Evolutionary conservation across 2,888 invertebrate genomes (phyloP).

Genomic region (Prosopocoilus inquinatus): DNA sequence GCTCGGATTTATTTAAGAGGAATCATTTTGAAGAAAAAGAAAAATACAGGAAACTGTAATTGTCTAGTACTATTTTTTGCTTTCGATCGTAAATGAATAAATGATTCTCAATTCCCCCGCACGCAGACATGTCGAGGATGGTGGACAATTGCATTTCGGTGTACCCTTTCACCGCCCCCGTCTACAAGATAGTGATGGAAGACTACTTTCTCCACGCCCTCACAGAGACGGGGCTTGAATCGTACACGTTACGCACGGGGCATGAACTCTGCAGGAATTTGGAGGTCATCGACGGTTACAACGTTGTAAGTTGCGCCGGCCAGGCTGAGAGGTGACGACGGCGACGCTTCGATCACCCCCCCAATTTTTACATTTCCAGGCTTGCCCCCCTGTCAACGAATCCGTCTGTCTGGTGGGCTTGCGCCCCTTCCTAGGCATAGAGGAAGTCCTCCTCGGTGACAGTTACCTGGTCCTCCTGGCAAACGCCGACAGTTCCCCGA

Average conservation of each 20-base stretch:
- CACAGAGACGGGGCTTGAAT: slow-evolving; percentile 73
- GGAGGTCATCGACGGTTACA: slow-evolving; percentile 50
- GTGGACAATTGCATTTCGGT: slow-evolving; percentile 58
- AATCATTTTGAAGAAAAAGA: too few relatives aligned
- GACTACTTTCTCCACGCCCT: slow-evolving; percentile 70
- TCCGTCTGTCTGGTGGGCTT: slow-evolving; percentile 67
- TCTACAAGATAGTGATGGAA: slow-evolving; percentile 65
- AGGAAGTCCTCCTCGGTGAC: slow-evolving; percentile 53
- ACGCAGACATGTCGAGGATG: slow-evolving; percentile 34
- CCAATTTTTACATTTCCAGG: slow-evolving; percentile 39
- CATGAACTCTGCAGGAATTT: slow-evolving; percentile 58
- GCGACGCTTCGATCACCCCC: background rate
- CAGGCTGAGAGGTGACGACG: background rate
- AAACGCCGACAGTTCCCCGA: slow-evolving; percentile 58
- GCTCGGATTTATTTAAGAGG: too few relatives aligned
- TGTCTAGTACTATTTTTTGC: too few relatives aligned
- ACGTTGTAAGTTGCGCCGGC: slow-evolving; percentile 40
- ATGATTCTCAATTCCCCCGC: slow-evolving; percentile 5
- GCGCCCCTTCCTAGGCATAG: slow-evolving; percentile 65
- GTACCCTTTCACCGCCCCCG: slow-evolving; percentile 72
- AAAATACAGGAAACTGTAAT: too few relatives aligned
- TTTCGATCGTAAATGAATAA: too few relatives aligned
- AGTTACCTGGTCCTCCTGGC: slow-evolving; percentile 57
- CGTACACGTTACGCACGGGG: slow-evolving; percentile 68
- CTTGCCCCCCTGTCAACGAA: slow-evolving; percentile 58